Evolutionary conservation across 2,113 vertebrate species (phyloP).

Genomic region (Trachemys scripta): DNA sequence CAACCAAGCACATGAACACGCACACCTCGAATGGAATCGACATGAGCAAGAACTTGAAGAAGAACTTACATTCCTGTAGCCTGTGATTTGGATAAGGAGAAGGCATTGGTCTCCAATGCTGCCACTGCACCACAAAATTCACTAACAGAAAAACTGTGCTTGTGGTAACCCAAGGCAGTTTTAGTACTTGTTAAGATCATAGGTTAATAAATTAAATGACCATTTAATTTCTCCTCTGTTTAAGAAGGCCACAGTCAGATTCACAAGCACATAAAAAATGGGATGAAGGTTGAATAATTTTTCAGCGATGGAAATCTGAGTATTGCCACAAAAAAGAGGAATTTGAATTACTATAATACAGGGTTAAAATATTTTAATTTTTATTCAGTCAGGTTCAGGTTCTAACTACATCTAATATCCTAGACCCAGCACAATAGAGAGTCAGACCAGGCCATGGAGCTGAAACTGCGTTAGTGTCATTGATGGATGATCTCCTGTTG

Average conservation of each 20-base stretch:
- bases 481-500: neutral
- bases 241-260: neutral
- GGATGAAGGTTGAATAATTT: neutral
- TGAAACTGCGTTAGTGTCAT: neutral
- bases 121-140: neutral
- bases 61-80: neutral
- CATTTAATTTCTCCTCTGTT: neutral
- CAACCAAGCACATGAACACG: too few relatives aligned
- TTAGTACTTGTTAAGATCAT: neutral
- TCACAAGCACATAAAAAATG: neutral
- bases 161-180: neutral
- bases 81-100: neutral
- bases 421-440: neutral
- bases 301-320: neutral
- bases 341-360: neutral
- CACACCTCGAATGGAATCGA: too few relatives aligned
- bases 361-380: neutral
- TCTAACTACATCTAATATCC: neutral
- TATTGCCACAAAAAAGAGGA: neutral
- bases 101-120: neutral
- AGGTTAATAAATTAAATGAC: neutral
- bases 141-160: neutral
- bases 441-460: neutral
- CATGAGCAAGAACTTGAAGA: too few relatives aligned
- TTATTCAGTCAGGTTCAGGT: neutral